Base-by-base conservation (phyloP, 2,797 vertebrate species). In the Selene dorsalis region DNA sequence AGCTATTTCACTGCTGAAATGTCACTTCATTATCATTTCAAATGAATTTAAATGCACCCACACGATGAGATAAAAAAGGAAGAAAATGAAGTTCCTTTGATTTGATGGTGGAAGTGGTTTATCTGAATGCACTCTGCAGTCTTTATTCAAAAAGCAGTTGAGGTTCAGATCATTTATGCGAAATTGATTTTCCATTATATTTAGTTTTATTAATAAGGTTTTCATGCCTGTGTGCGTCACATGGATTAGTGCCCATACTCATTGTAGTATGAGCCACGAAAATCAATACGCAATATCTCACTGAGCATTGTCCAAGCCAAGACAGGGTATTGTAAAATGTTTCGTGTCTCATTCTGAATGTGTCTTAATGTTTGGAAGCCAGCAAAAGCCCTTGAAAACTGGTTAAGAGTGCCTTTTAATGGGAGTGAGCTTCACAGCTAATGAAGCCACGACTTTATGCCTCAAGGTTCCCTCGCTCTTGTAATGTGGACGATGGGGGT, bases 391-490 rank as follows among this genome's bases (percentile, higher is more conserved):
- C 77, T 74, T 82, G 55, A 84, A 91, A 91, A 85, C 63, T 80
- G 75, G 59, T 32, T 45, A 63, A 69, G 68, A 83, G 74, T 45
- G 59, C 11, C 28, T 89, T 89, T 87, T 88, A 88, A 92, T 89
- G 87, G 85, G 67, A 71, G 50, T 2, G 41, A 81, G 82, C 82
- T 66, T 79, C 82, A 55, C 80, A 47, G 75, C 84, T 90, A 90
- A 91, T 91, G 91, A 90, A 82, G 79, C 79, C 81, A 72, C 57
- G 66, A 80, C 77, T 84, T 86, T 77, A 79, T 75, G 82, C 88
- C 90, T 85, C 69, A 38, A 88, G 89, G 80, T 84, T 75, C 43
- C 73, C 47, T 76, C 11, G 2, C 69, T 79, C 17, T 82, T 32
- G 8, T 82, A 66, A 73, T 77, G 79, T 56, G 41, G 78, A 78